phyloP scores from a whole-genome alignment of 2,113 vertebrate genomes.

The Phocoena sinus region DNA sequence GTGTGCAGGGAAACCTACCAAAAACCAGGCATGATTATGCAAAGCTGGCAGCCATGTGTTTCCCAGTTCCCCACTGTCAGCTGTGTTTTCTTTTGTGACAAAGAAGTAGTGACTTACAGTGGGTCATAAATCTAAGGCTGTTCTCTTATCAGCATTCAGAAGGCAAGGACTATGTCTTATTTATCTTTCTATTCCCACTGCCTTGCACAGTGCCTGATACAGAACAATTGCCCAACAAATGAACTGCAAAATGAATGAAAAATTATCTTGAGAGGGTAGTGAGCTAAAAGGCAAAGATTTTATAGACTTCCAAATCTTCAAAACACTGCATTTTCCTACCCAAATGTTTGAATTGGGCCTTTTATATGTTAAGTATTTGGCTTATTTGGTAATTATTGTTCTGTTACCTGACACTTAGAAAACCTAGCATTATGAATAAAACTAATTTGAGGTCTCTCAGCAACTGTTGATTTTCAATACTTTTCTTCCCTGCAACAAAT shows the following conservation, averaged over 20 bases:
- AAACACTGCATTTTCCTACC: not conserved
- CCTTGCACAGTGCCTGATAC: not conserved
- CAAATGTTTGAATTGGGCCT: not conserved
- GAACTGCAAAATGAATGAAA: not conserved
- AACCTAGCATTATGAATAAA: slow-evolving; percentile 55
- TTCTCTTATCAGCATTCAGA: not conserved
- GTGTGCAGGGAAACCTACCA: not conserved
- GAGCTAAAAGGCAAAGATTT: not conserved
- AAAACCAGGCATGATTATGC: not conserved
- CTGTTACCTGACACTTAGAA: slow-evolving; percentile 43
- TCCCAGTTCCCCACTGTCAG: not conserved
- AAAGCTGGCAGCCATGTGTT: not conserved
- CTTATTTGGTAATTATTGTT: slow-evolving; percentile 60
- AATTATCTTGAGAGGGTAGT: not conserved
- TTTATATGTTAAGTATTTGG: slow-evolving; percentile 25
- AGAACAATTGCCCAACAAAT: not conserved
- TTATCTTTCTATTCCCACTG: not conserved
- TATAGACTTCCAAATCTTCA: not conserved
- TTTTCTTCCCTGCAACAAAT: slow-evolving; percentile 36
- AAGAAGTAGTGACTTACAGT: not conserved
- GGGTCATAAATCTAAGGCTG: not conserved
- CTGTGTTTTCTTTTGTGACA: not conserved
- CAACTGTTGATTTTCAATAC: slow-evolving; percentile 49
- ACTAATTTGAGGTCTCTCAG: slow-evolving; percentile 52
- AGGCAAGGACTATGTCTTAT: not conserved